These are phyloP conservation scores for Alethe diademata DNA, from an alignment of 2,113 vertebrate species.

Conservation along the genomic window DNA sequence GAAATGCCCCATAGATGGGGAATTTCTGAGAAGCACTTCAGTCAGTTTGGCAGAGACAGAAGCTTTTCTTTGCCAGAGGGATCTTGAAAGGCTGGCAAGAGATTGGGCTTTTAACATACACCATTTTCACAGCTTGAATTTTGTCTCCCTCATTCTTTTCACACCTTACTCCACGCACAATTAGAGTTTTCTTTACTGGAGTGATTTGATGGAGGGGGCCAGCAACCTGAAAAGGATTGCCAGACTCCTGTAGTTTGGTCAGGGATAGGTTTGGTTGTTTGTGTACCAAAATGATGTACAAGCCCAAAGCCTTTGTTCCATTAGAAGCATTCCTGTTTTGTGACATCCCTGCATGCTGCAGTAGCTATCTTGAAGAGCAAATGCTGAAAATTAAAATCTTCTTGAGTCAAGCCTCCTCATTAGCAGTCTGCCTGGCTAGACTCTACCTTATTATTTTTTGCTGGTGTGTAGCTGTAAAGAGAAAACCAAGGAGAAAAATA, in stretches of 20 bases:
- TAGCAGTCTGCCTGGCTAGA: slow-evolving; percentile 51
- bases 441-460: slow-evolving; percentile 45
- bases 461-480: slow-evolving; percentile 34
- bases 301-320: neutral
- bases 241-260: neutral
- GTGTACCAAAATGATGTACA: neutral
- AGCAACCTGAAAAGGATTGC: neutral
- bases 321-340: neutral
- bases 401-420: slow-evolving; percentile 35
- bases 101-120: neutral
- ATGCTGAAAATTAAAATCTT: slow-evolving; percentile 46
- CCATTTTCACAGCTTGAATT: neutral
- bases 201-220: neutral
- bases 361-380: slow-evolving; percentile 12
- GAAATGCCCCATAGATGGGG: neutral
- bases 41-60: neutral
- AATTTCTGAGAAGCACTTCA: neutral
- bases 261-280: neutral
- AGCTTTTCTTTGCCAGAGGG: neutral
- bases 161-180: neutral
- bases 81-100: neutral
- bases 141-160: neutral
- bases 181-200: neutral
- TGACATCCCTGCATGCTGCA: neutral
- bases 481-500: slow-evolving; percentile 59